Conservation (phyloP, 35 echinoderm and acorn worm genomes). For the Stichopus chloronotus region DNA sequence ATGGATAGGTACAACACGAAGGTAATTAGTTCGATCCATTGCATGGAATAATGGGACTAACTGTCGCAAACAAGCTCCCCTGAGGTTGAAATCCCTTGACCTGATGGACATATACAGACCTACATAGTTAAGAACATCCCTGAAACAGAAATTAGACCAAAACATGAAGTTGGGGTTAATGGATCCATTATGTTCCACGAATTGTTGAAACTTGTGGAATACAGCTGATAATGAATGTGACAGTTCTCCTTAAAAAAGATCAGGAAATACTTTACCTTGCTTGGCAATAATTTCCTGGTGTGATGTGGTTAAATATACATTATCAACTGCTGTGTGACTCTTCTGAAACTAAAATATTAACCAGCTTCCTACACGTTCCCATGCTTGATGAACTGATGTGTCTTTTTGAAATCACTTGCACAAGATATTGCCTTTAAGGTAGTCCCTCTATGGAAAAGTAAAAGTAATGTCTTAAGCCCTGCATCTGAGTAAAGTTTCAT, state of each 20-base stretch:
- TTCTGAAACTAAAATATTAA: slow-evolving; percentile 32
- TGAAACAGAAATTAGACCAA: slow-evolving; percentile 15
- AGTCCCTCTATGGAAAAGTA: slow-evolving; percentile 36
- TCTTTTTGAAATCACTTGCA: slow-evolving; percentile 59
- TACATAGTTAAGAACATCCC: slow-evolving; percentile 7
- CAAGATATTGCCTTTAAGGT: slow-evolving; percentile 24
- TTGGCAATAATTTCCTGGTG: background rate
- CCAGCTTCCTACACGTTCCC: slow-evolving; percentile 42
- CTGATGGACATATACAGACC: slow-evolving; percentile 15
- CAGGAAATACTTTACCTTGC: background rate
- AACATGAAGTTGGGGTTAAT: slow-evolving; percentile 15
- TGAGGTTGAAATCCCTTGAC: slow-evolving; percentile 31
- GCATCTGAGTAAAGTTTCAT: slow-evolving; percentile 81
- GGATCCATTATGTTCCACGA: background rate
- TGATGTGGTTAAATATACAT: background rate
- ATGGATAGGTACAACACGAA: slow-evolving; percentile 18
- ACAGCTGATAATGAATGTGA: slow-evolving; percentile 6
- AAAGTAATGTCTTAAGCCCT: slow-evolving; percentile 69
- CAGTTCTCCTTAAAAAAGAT: slow-evolving; percentile 26
- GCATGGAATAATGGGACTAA: slow-evolving; percentile 42
- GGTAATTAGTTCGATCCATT: slow-evolving; percentile 32
- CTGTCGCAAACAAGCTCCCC: slow-evolving; percentile 4
- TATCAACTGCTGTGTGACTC: background rate
- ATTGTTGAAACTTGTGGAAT: slow-evolving; percentile 25
- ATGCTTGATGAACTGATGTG: slow-evolving; percentile 54